These are phyloP conservation scores for Corvus moneduloides DNA, from an alignment of 2,113 vertebrate genomes.

Conservation along the genomic window DNA sequence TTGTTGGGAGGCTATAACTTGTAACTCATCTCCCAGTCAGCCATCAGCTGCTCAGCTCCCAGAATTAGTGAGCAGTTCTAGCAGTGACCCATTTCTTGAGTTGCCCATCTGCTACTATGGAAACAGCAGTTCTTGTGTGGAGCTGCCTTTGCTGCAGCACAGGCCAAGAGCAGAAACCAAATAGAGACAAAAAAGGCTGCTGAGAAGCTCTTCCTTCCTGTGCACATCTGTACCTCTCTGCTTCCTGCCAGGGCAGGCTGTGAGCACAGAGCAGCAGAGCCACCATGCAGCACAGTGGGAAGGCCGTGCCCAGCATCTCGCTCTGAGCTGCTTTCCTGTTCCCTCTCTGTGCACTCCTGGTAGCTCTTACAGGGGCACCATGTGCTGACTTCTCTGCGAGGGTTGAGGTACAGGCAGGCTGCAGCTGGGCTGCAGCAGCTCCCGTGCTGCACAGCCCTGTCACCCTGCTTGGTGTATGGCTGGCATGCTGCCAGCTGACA, in stretches of 20 bases:
- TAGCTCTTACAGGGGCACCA: not conserved
- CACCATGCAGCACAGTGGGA: not conserved
- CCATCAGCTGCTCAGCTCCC: conserved; percentile 34
- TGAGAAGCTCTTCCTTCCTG: not conserved
- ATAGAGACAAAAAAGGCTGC: not conserved
- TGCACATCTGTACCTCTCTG: not conserved
- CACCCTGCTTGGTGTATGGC: not conserved
- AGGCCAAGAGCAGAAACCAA: not conserved
- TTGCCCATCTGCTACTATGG: conserved; percentile 70
- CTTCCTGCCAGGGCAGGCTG: not conserved
- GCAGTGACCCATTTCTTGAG: conserved; percentile 61
- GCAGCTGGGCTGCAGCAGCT: not conserved
- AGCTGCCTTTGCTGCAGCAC: not conserved
- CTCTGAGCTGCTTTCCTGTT: not conserved
- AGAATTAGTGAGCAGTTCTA: conserved; percentile 50
- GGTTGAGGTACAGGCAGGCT: not conserved
- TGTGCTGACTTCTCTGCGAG: not conserved
- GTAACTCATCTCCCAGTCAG: not conserved
- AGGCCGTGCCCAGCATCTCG: fast-evolving
- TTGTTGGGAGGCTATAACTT: not conserved
- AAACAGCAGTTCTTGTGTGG: conserved; percentile 47
- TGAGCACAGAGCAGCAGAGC: not conserved
- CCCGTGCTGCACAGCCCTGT: not conserved
- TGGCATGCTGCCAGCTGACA: not conserved
- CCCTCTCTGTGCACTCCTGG: not conserved